Conservation (phyloP, 2,797 vertebrate genomes). For the Lateolabrax maculatus region DNA sequence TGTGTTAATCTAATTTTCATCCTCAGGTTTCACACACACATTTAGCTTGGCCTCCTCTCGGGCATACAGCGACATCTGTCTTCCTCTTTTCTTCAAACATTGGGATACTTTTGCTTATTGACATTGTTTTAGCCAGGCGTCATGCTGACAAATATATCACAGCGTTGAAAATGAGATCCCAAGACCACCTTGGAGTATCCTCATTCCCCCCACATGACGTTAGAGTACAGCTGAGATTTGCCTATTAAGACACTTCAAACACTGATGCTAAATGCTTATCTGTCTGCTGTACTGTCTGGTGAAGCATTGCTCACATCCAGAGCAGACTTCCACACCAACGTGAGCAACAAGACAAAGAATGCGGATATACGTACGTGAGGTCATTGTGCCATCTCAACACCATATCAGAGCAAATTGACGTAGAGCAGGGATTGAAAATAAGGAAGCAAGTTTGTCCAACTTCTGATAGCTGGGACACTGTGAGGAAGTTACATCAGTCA, state of each 20-base stretch:
- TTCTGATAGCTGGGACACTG: constrained; percentile 50
- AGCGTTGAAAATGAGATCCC: constrained; percentile 7
- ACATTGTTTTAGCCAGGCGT: neutral
- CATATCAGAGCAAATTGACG: constrained; percentile 33
- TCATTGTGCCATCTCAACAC: constrained; percentile 33
- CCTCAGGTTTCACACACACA: constrained; percentile 15
- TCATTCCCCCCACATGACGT: neutral
- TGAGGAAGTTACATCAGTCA: constrained; percentile 71
- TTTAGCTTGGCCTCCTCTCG: neutral
- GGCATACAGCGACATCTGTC: neutral
- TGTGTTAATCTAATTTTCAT: neutral
- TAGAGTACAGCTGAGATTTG: neutral
- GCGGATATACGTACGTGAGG: constrained; percentile 24
- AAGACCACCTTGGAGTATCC: neutral
- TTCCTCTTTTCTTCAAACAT: neutral
- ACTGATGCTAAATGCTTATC: neutral
- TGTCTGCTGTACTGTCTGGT: constrained; percentile 12
- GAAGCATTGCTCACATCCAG: constrained; percentile 4
- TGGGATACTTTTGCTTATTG: constrained; percentile 9
- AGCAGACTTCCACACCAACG: constrained; percentile 3
- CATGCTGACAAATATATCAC: neutral
- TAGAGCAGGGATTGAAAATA: constrained; percentile 33
- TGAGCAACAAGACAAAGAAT: constrained; percentile 37
- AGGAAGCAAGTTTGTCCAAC: constrained; percentile 67
- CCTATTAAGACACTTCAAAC: neutral